Conservation (phyloP, 2,113 vertebrate genomes). For the Rissa tridactyla region DNA sequence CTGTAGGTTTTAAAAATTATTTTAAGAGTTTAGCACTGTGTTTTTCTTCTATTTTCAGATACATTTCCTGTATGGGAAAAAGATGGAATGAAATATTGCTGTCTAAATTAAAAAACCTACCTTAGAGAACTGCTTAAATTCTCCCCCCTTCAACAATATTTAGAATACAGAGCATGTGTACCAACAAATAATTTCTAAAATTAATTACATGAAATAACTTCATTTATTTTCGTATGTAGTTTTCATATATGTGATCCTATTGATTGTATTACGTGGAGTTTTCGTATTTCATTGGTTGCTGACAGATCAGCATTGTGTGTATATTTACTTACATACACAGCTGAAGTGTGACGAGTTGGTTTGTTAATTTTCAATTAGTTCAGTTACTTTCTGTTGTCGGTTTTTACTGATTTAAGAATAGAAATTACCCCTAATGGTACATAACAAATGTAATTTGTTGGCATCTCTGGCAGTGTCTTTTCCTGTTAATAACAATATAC, state of each 20-base stretch:
- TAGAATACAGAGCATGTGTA: not conserved
- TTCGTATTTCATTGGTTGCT: not conserved
- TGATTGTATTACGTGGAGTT: not conserved
- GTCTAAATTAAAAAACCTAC: not conserved
- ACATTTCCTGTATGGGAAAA: not conserved
- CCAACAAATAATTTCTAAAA: not conserved
- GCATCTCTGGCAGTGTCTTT: not conserved
- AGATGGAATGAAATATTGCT: not conserved
- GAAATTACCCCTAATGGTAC: not conserved
- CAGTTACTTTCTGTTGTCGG: not conserved
- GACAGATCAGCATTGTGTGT: not conserved
- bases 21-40: not conserved
- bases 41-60: not conserved
- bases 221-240: not conserved
- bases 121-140: not conserved
- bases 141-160: rapidly evolving
- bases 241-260: not conserved
- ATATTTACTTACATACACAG: not conserved
- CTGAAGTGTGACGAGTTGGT: not conserved
- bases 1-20: not conserved
- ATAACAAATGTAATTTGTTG: not conserved
- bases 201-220: not conserved
- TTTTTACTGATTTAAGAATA: not conserved
- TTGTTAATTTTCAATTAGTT: not conserved
- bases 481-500: not conserved